Evolutionary conservation across 2,113 vertebrate species (phyloP).

Genomic region (Accipiter cooperii): DNA sequence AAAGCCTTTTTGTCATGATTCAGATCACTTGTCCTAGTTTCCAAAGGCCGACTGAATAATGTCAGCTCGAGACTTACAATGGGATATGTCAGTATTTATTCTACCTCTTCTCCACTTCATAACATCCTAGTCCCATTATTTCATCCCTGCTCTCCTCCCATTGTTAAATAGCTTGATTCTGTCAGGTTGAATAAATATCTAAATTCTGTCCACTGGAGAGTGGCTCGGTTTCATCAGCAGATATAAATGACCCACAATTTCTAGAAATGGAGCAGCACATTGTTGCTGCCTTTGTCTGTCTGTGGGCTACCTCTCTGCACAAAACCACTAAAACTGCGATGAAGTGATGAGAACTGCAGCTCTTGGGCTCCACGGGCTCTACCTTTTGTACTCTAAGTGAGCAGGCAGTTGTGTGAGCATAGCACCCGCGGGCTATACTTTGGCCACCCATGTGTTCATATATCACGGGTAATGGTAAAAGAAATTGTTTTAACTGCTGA

Average conservation of each 20-base stretch:
- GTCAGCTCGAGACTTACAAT: conserved; percentile 25
- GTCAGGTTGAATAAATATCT: conserved; percentile 55
- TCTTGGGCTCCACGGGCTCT: neutral
- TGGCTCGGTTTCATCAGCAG: conserved; percentile 3
- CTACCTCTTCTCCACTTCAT: conserved; percentile 13
- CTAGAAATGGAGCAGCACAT: neutral
- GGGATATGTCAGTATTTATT: conserved; percentile 54
- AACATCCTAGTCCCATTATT: conserved; percentile 28
- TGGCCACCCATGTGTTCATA: neutral
- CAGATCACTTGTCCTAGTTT: conserved; percentile 56
- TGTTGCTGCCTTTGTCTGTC: neutral
- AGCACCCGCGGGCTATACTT: neutral
- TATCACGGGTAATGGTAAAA: neutral
- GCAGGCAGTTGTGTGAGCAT: neutral
- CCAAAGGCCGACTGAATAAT: conserved; percentile 16
- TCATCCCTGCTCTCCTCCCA: neutral
- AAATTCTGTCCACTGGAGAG: neutral
- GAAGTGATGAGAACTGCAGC: neutral
- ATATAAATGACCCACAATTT: neutral
- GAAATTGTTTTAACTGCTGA: neutral
- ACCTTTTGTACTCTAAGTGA: neutral
- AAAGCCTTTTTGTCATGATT: conserved; percentile 51
- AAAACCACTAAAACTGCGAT: neutral
- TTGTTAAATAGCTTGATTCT: conserved; percentile 58
- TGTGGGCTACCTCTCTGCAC: neutral